Base-by-base conservation (phyloP, 2,797 vertebrate genomes). In the Eulemur albifrons region DNA sequence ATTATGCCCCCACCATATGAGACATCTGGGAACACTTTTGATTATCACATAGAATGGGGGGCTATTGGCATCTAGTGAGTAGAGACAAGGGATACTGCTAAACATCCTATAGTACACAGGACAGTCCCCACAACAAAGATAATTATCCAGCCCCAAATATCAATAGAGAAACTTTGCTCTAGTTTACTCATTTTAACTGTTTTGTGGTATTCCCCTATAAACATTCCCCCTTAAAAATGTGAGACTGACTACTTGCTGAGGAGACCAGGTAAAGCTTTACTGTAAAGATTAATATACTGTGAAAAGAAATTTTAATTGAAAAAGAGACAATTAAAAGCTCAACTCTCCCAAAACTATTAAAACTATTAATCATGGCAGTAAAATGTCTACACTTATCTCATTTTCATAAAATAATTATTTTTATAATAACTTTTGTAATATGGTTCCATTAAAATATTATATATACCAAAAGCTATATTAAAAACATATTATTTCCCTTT, bases 391-490 rank as follows among this genome's bases (percentile, higher is more conserved):
- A 89, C 2, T 38, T 10, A 90, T 43, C 45, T 94, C 52, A 80
- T 90, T 96, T 96, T 93, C 75, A 77, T 52, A 88, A 94, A 89
- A 77, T 10, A 50, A 90, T 82, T 92, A 79, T 7, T 91, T 94
- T 93, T 79, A 72, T 32, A 86, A 72, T 32, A 86, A 90, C 50
- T 72, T 93, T 35, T 90, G 2, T 48, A 89, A 94, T 54, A 90
- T 38, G 27, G 52, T 12, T 80, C 50, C 61, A 90, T 76, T 90
- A 92, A 93, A 95, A 95, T 59, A 69, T 72, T 40, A 75, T 50
- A 82, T 73, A 96, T 67, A 96, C 25, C 76, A 88, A 87, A 89
- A 83, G 30, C 67, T 75, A 61, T 17, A 83, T 27, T 35, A 82
- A 93, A 75, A 96, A 82, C 38, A 54, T 35, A 63, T 50, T 73